Evolutionary conservation across 2,888 invertebrate genomes (phyloP).

Genomic region (Tineola bisselliella): DNA sequence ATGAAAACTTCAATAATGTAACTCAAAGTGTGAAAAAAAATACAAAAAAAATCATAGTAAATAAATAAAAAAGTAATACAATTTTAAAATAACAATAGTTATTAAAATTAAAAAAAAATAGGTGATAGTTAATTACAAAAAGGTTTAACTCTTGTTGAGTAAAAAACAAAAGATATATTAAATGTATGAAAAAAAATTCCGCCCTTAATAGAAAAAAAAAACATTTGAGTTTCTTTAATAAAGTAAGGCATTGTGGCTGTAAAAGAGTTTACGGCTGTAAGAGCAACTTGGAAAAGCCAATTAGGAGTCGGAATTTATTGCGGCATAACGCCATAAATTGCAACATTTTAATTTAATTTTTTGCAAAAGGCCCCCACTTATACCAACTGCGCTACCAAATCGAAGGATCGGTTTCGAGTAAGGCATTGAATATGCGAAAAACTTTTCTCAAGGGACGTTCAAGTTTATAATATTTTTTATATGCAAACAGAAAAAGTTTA

Average conservation of each 20-base stretch:
- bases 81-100: too few relatives aligned
- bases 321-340: constrained; percentile 49
- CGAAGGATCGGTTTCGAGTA: constrained; percentile 24
- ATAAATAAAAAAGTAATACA: too few relatives aligned
- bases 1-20: too few relatives aligned
- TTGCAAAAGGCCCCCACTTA: constrained; percentile 29
- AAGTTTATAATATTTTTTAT: not conserved
- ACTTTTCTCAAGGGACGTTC: constrained; percentile 19
- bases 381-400: constrained; percentile 15
- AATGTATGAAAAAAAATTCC: too few relatives aligned
- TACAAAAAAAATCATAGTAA: too few relatives aligned
- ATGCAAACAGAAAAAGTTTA: not conserved
- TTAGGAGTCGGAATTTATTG: constrained; percentile 58
- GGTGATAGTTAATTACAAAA: too few relatives aligned
- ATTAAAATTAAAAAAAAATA: too few relatives aligned
- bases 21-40: too few relatives aligned
- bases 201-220: constrained; percentile 7
- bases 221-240: constrained; percentile 31
- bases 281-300: constrained; percentile 48
- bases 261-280: constrained; percentile 50
- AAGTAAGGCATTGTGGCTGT: constrained; percentile 49
- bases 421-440: constrained; percentile 29
- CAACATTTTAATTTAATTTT: constrained; percentile 60
- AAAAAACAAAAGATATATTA: too few relatives aligned
- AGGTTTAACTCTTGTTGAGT: too few relatives aligned